Evolutionary conservation across 2,113 vertebrate species (phyloP).

Genomic region (Theristicus caerulescens): DNA sequence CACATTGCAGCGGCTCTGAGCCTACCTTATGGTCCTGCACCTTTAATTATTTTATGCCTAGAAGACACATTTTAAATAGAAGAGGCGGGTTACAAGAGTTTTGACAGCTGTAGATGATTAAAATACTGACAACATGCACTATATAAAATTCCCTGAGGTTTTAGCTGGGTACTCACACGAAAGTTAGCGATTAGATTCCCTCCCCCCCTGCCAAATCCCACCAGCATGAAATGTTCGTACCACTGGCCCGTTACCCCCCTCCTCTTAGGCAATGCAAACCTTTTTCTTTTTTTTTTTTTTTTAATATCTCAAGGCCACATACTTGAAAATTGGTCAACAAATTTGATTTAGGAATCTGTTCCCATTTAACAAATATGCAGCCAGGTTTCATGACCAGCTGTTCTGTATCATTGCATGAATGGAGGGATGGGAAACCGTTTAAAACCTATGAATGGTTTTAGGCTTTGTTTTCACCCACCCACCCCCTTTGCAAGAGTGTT

Average conservation of each 20-base stretch:
- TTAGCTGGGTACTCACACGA: constrained; percentile 76
- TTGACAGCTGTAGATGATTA: constrained; percentile 89
- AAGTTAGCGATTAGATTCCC: constrained; percentile 73
- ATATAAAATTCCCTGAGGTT: constrained; percentile 82
- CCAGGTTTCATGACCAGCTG: constrained; percentile 67
- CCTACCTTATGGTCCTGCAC: constrained; percentile 78
- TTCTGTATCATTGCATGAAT: constrained; percentile 56
- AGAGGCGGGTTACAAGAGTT: constrained; percentile 86
- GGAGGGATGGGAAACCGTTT: background rate
- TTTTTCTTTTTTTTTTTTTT: background rate
- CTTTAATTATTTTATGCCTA: constrained; percentile 93
- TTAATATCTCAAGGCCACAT: constrained; percentile 49
- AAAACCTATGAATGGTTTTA: constrained; percentile 43
- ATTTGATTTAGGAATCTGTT: constrained; percentile 71
- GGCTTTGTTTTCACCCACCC: constrained; percentile 7
- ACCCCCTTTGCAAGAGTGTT: constrained; percentile 32
- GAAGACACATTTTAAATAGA: constrained; percentile 91
- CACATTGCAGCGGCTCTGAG: constrained; percentile 78
- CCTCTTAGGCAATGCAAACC: constrained; percentile 15
- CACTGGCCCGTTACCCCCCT: constrained; percentile 6
- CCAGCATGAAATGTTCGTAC: constrained; percentile 27
- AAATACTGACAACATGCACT: constrained; percentile 86
- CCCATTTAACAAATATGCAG: constrained; percentile 65
- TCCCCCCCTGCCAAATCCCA: constrained; percentile 46
- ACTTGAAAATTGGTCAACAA: constrained; percentile 62